Conservation (phyloP, 2,113 vertebrate genomes). For the Xenopus laevis region DNA sequence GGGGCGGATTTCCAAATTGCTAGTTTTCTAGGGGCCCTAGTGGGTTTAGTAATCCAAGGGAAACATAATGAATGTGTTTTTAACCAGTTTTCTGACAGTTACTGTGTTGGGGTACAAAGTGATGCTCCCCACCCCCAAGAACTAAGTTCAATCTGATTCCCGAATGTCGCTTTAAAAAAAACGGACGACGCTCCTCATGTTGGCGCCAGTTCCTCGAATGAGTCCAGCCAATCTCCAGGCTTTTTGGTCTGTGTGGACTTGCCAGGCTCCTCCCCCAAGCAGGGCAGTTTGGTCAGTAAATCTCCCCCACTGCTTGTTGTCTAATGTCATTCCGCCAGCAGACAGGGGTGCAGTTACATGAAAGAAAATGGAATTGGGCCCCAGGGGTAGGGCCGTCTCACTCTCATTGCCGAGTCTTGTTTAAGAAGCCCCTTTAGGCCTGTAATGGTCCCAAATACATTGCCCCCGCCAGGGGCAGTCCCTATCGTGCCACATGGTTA, state of each 20-base stretch:
- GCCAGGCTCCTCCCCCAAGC: slow-evolving; percentile 47
- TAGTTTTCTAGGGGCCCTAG: not conserved
- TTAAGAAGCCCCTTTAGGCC: slow-evolving; percentile 35
- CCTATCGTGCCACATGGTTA: slow-evolving; percentile 82
- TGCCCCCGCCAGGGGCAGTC: slow-evolving; percentile 58
- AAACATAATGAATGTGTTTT: not conserved
- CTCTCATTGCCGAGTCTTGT: slow-evolving; percentile 48
- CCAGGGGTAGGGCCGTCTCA: not conserved
- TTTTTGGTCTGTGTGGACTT: slow-evolving; percentile 38
- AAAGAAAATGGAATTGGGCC: slow-evolving; percentile 28
- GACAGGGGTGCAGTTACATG: not conserved
- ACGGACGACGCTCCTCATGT: not conserved
- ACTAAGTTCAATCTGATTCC: too few relatives aligned
- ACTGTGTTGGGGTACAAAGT: not conserved
- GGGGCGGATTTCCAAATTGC: not conserved
- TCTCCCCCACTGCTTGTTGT: slow-evolving; percentile 36
- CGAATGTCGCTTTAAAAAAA: not conserved
- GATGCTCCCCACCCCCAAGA: not conserved
- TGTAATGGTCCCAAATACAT: slow-evolving; percentile 66
- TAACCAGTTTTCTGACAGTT: not conserved
- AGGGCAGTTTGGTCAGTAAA: slow-evolving; percentile 50
- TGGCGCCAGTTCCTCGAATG: not conserved
- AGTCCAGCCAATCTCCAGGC: not conserved
- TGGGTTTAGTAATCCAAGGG: not conserved
- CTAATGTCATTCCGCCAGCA: not conserved